These are phyloP conservation scores for Carabus problematicus DNA, from an alignment of 2,888 invertebrate genomes.

Conservation along the genomic window DNA sequence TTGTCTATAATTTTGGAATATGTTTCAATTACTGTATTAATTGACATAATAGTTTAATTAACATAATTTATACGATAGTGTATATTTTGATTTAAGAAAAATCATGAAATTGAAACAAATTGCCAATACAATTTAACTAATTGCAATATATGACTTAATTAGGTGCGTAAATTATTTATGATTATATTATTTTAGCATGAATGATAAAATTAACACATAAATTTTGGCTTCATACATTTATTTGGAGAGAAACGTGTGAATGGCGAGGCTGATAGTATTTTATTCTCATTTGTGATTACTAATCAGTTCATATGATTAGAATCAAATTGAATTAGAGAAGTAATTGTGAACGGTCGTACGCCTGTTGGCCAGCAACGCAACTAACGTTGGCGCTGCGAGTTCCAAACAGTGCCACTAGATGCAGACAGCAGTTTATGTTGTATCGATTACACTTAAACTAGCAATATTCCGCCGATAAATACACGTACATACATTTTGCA, in stretches of 20 bases:
- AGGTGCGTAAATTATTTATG: background rate
- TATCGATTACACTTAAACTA: slow-evolving; percentile 23
- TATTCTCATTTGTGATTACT: slow-evolving; percentile 1
- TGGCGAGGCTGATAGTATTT: slow-evolving; percentile 5
- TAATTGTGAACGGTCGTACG: slow-evolving; percentile 1
- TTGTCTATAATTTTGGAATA: no score
- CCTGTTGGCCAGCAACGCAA: slow-evolving; percentile 21
- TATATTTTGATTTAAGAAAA: no score
- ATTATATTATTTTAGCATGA: background rate
- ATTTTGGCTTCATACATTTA: no score
- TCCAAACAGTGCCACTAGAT: slow-evolving; percentile 21
- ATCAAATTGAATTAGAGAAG: background rate
- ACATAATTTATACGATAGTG: no score
- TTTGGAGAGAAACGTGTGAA: background rate
- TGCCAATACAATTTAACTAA: background rate
- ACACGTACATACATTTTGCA: no score
- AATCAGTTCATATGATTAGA: background rate
- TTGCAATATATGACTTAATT: slow-evolving; percentile 1
- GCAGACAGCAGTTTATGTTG: slow-evolving; percentile 21
- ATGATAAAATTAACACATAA: no score
- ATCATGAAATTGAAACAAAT: background rate
- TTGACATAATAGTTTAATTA: no score
- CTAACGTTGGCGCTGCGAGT: slow-evolving; percentile 16
- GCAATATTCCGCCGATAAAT: no score
- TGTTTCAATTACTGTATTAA: no score